phyloP scores from a whole-genome alignment of 2,888 invertebrate genomes.

The Eupeodes latifasciatus region DNA sequence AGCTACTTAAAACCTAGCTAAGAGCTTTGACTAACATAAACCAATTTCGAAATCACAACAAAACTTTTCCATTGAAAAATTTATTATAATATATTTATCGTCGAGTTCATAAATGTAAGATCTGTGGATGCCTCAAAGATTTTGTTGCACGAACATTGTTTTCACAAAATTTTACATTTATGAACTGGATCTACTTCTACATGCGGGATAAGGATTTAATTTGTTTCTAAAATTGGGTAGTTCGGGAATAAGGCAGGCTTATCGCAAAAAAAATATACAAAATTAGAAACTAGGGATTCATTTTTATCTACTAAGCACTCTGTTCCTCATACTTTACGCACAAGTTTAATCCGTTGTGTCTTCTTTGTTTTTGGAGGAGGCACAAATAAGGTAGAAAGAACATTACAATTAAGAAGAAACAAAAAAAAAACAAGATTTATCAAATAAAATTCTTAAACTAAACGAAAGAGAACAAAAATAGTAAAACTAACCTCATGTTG shows the following conservation, averaged over 20 bases:
- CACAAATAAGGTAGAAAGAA: conserved; percentile 11
- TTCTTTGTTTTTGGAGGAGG: conserved; percentile 23
- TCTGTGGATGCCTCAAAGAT: no score
- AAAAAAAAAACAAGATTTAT: conserved; percentile 20
- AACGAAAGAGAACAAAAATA: not conserved
- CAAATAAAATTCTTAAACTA: not conserved
- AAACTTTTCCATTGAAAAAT: conserved; percentile 9
- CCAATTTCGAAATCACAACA: conserved; percentile 4
- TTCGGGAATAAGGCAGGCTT: not conserved
- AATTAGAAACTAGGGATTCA: not conserved
- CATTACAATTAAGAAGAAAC: conserved; percentile 2
- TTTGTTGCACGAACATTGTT: no score
- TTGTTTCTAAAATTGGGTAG: not conserved
- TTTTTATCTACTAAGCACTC: not conserved
- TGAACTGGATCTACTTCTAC: not conserved
- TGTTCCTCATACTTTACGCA: conserved; percentile 31
- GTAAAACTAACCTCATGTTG: conserved; percentile 80
- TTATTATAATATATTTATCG: not conserved
- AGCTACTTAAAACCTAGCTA: no score
- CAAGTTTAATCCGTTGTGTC: conserved; percentile 39
- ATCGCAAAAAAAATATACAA: not conserved
- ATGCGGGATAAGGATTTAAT: not conserved
- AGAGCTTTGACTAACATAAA: not conserved
- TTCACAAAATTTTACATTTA: no score
- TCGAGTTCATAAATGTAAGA: no score